phyloP scores from a whole-genome alignment of 2,113 vertebrate genomes.

The Alethe diademata region DNA sequence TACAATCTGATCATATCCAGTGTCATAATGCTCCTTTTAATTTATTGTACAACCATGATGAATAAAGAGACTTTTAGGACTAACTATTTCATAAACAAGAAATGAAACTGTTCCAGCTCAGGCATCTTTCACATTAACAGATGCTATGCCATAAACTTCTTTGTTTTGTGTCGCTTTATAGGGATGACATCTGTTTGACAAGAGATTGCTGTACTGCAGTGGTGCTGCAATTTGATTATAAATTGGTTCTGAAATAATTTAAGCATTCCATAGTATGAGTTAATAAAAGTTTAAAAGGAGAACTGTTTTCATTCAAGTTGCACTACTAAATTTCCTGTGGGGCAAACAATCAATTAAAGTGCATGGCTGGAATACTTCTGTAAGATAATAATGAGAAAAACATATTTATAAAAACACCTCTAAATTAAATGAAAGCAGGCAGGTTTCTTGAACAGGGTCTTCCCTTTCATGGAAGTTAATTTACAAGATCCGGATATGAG shows the following conservation, averaged over 20 bases:
- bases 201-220: conserved; percentile 69
- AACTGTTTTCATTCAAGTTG: conserved; percentile 59
- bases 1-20: conserved; percentile 50
- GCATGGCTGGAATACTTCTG: neutral
- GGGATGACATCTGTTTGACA: conserved; percentile 77
- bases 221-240: conserved; percentile 70
- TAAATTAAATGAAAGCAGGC: neutral
- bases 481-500: neutral
- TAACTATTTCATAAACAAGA: conserved; percentile 66
- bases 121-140: conserved; percentile 71
- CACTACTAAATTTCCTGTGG: conserved; percentile 49
- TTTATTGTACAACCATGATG: conserved; percentile 60
- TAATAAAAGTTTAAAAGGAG: conserved; percentile 74
- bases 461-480: neutral
- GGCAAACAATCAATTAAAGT: conserved; percentile 47
- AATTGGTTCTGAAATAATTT: conserved; percentile 71
- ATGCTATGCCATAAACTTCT: conserved; percentile 76
- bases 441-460: neutral
- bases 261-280: conserved; percentile 66
- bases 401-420: neutral
- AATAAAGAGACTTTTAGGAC: conserved; percentile 71
- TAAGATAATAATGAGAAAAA: neutral
- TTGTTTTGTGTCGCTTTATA: conserved; percentile 68
- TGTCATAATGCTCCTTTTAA: conserved; percentile 60
- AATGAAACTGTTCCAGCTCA: conserved; percentile 65